Percentiles rank a stretch among this genome's conserved stretches.
Evolutionary conservation across 2,888 invertebrate species (phyloP).

Genomic region (Dyspetes luteomarginatus): DNA sequence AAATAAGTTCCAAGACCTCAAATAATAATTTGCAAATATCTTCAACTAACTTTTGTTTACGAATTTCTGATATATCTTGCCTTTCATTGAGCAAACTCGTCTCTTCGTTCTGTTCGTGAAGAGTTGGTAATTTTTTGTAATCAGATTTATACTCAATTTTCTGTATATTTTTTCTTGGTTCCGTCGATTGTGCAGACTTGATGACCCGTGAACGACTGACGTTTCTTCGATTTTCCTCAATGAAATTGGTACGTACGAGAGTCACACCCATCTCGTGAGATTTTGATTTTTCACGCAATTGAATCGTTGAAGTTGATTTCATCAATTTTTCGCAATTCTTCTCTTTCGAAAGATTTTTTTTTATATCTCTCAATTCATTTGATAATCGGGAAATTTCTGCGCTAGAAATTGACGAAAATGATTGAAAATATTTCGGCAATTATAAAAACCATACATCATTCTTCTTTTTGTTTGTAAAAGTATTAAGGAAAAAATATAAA

Average conservation of each 20-base stretch:
- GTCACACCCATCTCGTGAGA: not conserved
- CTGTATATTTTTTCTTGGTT: too few relatives aligned
- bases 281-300: not conserved
- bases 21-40: too few relatives aligned
- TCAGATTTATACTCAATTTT: not conserved
- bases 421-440: not conserved
- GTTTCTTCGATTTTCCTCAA: constrained; percentile 33
- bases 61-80: not conserved
- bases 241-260: constrained; percentile 4
- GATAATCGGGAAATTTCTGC: constrained; percentile 58
- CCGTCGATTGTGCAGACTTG: too few relatives aligned
- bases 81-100: not conserved
- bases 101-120: constrained; percentile 53
- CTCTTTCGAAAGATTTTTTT: not conserved
- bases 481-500: not conserved
- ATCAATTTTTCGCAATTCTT: not conserved
- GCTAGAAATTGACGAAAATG: constrained; percentile 20
- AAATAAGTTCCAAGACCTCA: too few relatives aligned
- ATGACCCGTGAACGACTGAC: not conserved
- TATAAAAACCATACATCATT: not conserved
- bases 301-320: not conserved
- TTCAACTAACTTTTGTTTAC: constrained; percentile 12
- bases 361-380: constrained; percentile 51
- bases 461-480: not conserved
- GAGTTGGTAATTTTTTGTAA: constrained; percentile 34